Base-by-base conservation (phyloP, 2,797 vertebrate genomes). In the Sebastes flavidus region DNA sequence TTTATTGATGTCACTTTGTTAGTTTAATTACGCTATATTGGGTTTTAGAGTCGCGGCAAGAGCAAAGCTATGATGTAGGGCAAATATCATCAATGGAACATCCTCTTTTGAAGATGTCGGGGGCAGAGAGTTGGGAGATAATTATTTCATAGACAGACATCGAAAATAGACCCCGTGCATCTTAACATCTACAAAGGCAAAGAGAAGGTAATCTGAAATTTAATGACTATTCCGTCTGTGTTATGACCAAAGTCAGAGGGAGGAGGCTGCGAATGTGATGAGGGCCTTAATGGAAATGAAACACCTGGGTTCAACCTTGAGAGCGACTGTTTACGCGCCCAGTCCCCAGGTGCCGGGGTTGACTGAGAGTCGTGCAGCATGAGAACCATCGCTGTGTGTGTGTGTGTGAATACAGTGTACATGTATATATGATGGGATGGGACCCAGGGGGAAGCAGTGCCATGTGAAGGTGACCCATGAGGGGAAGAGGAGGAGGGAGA, bases 11-110 rank as follows among this genome's bases (percentile, higher is more conserved):
- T 92, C 93, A 95, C 93, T 94, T 94, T 95, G 94, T 95, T 95
- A 91, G 94, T 96, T 96, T 96, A 96, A 96, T 96, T 95, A 95
- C 75, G 83, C 92, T 93, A 93, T 95, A 95, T 94, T 91, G 93
- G 93, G 91, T 94, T 94, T 93, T 91, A 92, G 92, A 94, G 93
- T 94, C 87, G 68, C 74, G 32, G 90, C 89, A 91, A 94, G 91
- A 93, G 93, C 91, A 92, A 92, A 94, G 90, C 90, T 91, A 89
- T 91, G 91, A 92, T 93, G 93, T 92, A 93, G 93, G 94, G 88
- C 93, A 88, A 91, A 93, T 92, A 94, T 93, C 93, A 93, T 95
- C 95, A 92, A 95, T 94, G 91, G 82, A 91, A 94, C 91, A 94
- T 93, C 90, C 89, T 90, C 91, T 94, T 94, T 92, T 94, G 92